Evolutionary conservation across 2,797 vertebrate genomes (phyloP), one percentile per base, ranked within the genome.

Genomic region (Chrosomus eos): DNA sequence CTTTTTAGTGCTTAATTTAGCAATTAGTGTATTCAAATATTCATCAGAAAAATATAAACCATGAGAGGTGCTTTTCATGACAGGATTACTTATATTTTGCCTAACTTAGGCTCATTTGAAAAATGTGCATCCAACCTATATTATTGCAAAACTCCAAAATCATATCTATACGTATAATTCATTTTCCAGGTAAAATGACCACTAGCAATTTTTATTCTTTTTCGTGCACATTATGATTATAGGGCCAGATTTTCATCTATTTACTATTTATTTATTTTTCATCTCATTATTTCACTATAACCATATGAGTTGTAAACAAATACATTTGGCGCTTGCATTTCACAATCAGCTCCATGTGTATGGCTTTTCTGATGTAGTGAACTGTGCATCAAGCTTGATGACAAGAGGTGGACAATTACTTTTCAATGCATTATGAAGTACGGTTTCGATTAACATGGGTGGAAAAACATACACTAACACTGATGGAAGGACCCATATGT

Each of bases 61-160:
- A 73, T 11, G 9, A 26, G 40, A 82, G 53, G 80, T 73, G 68
- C 68, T 73, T 60, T 71, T 60, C 11, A 62, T 73, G 40, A 81
- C 16, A 58, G 51, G 3, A 81, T 60, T 72, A 72, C 26, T 81
- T 81, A 36, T 31, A 62, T 51, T 62, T 62, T 40, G 36, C 75
- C 18, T 16, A 62, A 75, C 1, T 21, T 74, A 36, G 19, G 23
- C 43, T 72, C 16, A 48, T 48, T 28, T 19, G 19, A 36, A 21
- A 28, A 60, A 18, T 16, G 8, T 68, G 33, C 33, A 21, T 23
- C 19, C 19, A 67, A 16, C 66, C 21, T 23, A n/a, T 58, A 36
- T 36, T 36, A 33, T 36, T 36, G 64, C 33, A 67, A 36, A 67
- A 67, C 7, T 67, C 28, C 16, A 9, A 66, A 66, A 18, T 33